phyloP scores from a whole-genome alignment of 2,113 vertebrate species.

The Cottus gobio region DNA sequence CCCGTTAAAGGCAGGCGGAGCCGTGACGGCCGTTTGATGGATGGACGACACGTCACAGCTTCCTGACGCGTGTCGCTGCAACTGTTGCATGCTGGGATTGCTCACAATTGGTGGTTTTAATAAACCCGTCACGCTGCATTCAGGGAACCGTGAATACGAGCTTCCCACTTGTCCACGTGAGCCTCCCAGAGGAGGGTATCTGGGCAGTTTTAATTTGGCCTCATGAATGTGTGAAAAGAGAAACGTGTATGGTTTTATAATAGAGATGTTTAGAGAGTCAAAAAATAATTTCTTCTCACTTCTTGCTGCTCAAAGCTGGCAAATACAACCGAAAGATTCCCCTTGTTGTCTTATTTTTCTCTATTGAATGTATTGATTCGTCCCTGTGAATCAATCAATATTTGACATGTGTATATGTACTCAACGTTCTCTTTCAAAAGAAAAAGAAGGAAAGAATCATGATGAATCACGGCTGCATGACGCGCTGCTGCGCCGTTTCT shows the following conservation, averaged over 20 bases:
- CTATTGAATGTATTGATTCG: background rate
- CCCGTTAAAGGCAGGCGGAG: background rate
- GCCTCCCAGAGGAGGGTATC: background rate
- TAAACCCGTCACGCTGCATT: constrained; percentile 26
- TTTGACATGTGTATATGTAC: background rate
- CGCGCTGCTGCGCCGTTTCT: no score
- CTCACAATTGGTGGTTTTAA: background rate
- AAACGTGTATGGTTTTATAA: background rate
- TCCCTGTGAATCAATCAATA: background rate
- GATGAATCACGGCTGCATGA: no score
- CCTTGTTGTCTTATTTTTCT: background rate
- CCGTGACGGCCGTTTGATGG: constrained; percentile 10
- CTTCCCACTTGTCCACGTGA: background rate
- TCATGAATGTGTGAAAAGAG: background rate
- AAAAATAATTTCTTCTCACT: background rate
- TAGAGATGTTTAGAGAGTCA: background rate
- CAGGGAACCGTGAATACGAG: constrained; percentile 33
- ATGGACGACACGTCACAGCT: constrained; percentile 15
- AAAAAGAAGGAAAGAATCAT: background rate
- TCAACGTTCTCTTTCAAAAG: background rate
- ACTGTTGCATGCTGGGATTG: constrained; percentile 10
- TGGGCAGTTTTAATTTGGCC: background rate
- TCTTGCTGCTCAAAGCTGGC: background rate
- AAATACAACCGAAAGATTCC: background rate
- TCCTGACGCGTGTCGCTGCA: constrained; percentile 20